A percentile compares a stretch with the other conserved stretches of the same genome.
phyloP scores from a whole-genome alignment of 2,888 invertebrate genomes.

The Blastobasis adustella region DNA sequence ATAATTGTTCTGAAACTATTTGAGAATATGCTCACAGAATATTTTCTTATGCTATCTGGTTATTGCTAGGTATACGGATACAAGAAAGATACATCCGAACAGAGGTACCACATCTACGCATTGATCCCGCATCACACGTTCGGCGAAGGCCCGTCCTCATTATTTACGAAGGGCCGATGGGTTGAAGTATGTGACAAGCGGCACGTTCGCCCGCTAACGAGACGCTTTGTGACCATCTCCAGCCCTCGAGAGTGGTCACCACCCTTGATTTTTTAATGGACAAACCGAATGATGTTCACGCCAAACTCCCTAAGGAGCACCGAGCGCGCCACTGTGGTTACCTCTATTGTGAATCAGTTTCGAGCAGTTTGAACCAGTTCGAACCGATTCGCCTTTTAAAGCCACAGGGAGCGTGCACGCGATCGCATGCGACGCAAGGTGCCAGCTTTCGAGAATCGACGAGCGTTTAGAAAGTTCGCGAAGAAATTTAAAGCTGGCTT shows the following conservation, averaged over 20 bases:
- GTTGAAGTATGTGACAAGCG: constrained; percentile 69
- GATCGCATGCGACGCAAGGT: constrained; percentile 42
- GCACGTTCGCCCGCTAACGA: constrained; percentile 73
- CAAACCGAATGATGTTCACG: constrained; percentile 59
- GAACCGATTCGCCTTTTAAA: constrained; percentile 45
- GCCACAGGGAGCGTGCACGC: constrained; percentile 31
- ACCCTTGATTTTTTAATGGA: constrained; percentile 71
- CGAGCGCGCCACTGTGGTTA: constrained; percentile 24
- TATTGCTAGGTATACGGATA: too few species aligned
- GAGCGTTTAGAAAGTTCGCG: constrained; percentile 14
- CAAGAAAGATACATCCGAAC: too few species aligned
- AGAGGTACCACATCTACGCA: background rate
- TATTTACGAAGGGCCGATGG: constrained; percentile 73
- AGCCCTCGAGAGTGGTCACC: constrained; percentile 58
- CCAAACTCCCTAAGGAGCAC: constrained; percentile 38
- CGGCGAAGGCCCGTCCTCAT: constrained; percentile 60
- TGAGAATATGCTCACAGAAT: too few species aligned
- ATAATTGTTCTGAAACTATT: too few species aligned
- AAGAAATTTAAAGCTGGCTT: constrained; percentile 15
- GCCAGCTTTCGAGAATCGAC: constrained; percentile 22
- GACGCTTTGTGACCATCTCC: constrained; percentile 72
- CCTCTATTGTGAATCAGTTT: constrained; percentile 31
- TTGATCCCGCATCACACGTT: constrained; percentile 20
- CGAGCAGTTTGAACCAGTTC: too few species aligned
- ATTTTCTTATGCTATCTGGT: too few species aligned